Percentiles rank a stretch among this genome's conserved stretches.
Conservation (phyloP, 2,888 invertebrate species). For the Electrophaes corylata region DNA sequence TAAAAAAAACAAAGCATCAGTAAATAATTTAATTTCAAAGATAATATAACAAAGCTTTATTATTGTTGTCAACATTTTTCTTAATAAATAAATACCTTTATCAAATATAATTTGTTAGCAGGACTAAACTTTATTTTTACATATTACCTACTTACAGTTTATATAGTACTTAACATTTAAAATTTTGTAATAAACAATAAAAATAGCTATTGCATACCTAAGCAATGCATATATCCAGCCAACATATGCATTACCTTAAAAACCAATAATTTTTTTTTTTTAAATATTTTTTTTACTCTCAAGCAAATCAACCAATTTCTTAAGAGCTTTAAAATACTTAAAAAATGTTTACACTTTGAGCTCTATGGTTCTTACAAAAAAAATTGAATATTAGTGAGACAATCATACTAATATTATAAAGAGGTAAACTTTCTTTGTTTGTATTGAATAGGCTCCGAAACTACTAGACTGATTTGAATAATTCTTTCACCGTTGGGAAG, state of each 20-base stretch:
- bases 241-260: slow-evolving; percentile 51
- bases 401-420: no score
- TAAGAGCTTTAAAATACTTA: no score
- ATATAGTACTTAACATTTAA: no score
- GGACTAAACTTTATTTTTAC: background rate
- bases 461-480: no score
- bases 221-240: slow-evolving; percentile 62
- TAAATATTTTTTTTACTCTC: no score
- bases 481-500: no score
- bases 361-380: no score
- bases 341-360: no score
- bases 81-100: background rate
- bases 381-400: no score
- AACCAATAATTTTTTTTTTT: background rate
- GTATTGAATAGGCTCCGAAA: no score
- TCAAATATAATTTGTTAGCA: slow-evolving; percentile 1
- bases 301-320: background rate
- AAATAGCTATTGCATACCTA: background rate
- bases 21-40: slow-evolving; percentile 36
- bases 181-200: background rate
- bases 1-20: background rate
- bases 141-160: no score
- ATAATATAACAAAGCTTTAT: slow-evolving; percentile 40
- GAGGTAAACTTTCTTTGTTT: no score
- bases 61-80: slow-evolving; percentile 59